Conservation (phyloP, 2,888 invertebrate genomes). For the Argyresthia goedartella region DNA sequence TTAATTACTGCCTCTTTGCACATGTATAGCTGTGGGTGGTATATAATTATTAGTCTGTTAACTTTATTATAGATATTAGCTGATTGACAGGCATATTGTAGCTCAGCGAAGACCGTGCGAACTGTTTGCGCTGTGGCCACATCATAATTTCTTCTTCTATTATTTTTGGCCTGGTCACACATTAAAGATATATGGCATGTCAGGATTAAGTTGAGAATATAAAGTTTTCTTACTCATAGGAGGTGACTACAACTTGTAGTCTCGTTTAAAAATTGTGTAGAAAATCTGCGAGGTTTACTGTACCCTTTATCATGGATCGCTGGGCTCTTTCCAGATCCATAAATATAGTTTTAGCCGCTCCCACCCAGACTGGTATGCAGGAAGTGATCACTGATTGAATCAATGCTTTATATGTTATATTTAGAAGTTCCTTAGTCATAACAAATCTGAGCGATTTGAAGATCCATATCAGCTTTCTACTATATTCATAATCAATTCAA, state of each 20-base stretch:
- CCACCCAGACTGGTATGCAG: too few relatives aligned
- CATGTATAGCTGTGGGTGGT: not conserved
- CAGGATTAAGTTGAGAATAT: not conserved
- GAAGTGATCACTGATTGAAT: too few relatives aligned
- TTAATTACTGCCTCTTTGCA: not conserved
- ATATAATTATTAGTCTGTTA: not conserved
- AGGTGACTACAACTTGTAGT: not conserved
- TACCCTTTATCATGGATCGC: not conserved
- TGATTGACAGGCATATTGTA: not conserved
- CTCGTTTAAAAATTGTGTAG: not conserved
- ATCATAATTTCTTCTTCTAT: not conserved
- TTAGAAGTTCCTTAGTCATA: too few relatives aligned
- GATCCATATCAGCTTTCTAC: not conserved
- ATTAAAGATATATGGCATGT: not conserved
- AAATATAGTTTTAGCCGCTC: too few relatives aligned
- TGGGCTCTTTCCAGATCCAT: too few relatives aligned
- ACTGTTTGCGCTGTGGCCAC: too few relatives aligned
- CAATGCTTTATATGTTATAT: too few relatives aligned
- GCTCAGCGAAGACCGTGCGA: not conserved
- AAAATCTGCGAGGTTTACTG: not conserved
- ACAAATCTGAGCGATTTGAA: too few relatives aligned
- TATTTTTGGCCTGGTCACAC: not conserved
- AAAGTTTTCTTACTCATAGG: not conserved
- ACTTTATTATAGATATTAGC: not conserved
- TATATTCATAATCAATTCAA: not conserved